Base-by-base conservation (phyloP, 1,140 invertebrate species). In the Camponotus pennsylvanicus region DNA sequence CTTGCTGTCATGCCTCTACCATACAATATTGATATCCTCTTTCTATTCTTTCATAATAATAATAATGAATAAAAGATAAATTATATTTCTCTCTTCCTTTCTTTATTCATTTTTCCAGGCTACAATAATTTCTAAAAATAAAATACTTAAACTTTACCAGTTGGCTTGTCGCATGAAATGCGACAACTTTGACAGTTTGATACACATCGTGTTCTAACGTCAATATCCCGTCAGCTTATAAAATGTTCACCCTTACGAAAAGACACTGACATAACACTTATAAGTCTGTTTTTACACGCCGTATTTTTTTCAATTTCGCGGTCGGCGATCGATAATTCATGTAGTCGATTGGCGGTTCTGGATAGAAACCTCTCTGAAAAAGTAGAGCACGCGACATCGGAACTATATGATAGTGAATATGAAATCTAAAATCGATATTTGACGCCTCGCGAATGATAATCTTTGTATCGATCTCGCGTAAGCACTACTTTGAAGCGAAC, bases 401-500 rank as follows among this genome's bases (percentile, higher is more conserved):
- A 70, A 57, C 63, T 77, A 40, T 61, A 69, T 83, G 87, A 89
- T 75, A 86, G 67, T 27, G 27, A 27, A 27, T 84, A 42, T 71
- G 59, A 83, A 89, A 89, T 89, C 87, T 89, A 73, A 89, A 89
- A 89, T 89, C 88, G 88, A 89, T 89, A 86, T 89, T 73, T 85
- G 69, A 27, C 73, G 59, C 32, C 37, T 49, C 27, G 64, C 45
- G 69, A 76, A 42, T 67, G 69, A 73, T 69, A 83, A 49, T 83
- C 69, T 83, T 86, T 45, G 83, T 40, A 61, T 88, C 79, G 69
- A 83, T 83, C 69, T 73, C 55, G 32, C 57, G 7, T 49, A 75
- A 83, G 79, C 37, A 61, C 40, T 57, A 73, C 69, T 73, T 73
- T 27, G 27, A 18, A 27, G 37, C 79, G 42, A 84, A 40, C 67